Percentiles rank a stretch among this genome's conserved stretches.
These are phyloP conservation scores for Gymnocheta viridis DNA, from an alignment of 2,888 invertebrate genomes.

Conservation along the genomic window DNA sequence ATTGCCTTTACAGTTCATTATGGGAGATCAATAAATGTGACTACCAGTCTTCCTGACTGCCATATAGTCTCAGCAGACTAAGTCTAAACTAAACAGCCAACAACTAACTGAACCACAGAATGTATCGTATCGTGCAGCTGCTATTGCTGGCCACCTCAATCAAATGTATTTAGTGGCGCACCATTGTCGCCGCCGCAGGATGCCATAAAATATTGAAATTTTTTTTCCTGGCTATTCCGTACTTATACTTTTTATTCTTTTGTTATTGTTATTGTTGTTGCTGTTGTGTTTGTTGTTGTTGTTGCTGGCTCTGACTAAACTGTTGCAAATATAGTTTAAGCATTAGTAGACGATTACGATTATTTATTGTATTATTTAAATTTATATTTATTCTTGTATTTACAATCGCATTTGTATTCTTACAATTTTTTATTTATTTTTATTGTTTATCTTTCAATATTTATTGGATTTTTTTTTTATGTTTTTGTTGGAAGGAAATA, in stretches of 20 bases:
- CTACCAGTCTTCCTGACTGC: conserved; percentile 9
- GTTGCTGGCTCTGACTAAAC: conserved; percentile 35
- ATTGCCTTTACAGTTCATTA: conserved; percentile 19
- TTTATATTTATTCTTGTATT: conserved; percentile 34
- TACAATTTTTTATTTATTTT: conserved; percentile 49
- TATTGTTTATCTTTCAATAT: conserved; percentile 35
- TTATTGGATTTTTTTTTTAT: conserved; percentile 23
- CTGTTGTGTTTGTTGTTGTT: background rate
- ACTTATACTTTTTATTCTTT: background rate
- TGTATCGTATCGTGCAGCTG: background rate
- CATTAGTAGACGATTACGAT: conserved; percentile 56
- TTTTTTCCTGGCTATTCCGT: conserved; percentile 5
- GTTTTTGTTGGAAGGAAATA: conserved; percentile 22
- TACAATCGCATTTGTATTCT: conserved; percentile 33
- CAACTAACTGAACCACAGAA: background rate
- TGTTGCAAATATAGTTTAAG: conserved; percentile 57
- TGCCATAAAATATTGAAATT: conserved; percentile 67
- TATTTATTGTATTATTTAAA: conserved; percentile 63
- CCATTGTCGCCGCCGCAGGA: conserved; percentile 70
- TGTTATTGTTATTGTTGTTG: background rate
- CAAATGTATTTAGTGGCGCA: conserved; percentile 65
- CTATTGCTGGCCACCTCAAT: conserved; percentile 44
- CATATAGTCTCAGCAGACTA: conserved; percentile 8
- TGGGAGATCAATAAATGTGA: conserved; percentile 15
- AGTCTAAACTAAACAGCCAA: background rate